Percentiles rank a stretch among this genome's conserved stretches.
Conservation (phyloP, 2,113 vertebrate genomes). For the Litocranius walleri region DNA sequence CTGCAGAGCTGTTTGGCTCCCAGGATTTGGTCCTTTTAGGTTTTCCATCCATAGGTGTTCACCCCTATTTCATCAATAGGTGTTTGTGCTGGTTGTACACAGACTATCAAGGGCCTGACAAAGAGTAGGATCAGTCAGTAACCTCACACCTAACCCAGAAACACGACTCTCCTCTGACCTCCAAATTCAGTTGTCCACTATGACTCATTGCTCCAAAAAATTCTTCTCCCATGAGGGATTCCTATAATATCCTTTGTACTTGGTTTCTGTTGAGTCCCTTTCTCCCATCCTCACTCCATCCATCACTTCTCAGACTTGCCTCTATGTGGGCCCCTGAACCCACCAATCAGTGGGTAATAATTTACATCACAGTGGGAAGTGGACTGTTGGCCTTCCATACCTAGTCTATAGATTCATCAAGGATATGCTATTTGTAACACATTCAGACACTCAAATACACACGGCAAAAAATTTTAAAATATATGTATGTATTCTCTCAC, state of each 20-base stretch:
- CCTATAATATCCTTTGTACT: not conserved
- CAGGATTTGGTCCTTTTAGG: not conserved
- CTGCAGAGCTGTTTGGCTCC: not conserved
- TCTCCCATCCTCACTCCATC: not conserved
- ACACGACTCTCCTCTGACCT: not conserved
- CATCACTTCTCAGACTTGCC: not conserved
- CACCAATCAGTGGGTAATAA: not conserved
- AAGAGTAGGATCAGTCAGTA: not conserved
- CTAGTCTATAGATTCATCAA: not conserved
- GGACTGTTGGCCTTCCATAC: not conserved
- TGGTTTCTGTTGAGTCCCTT: not conserved
- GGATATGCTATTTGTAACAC: not conserved
- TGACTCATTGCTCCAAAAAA: not conserved
- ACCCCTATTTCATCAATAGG: not conserved
- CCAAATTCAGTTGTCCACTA: not conserved
- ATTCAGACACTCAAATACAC: not conserved
- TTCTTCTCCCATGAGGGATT: not conserved
- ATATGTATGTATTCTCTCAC: not conserved
- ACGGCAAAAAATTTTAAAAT: not conserved
- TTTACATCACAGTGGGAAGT: not conserved
- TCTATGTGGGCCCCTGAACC: not conserved
- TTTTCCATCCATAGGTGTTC: not conserved
- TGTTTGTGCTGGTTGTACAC: not conserved
- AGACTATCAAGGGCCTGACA: not conserved
- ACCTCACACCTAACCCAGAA: not conserved